Evolutionary conservation across 2,113 vertebrate genomes (phyloP), one percentile per base, ranked within the genome.

Genomic region (Saccopteryx leptura): DNA sequence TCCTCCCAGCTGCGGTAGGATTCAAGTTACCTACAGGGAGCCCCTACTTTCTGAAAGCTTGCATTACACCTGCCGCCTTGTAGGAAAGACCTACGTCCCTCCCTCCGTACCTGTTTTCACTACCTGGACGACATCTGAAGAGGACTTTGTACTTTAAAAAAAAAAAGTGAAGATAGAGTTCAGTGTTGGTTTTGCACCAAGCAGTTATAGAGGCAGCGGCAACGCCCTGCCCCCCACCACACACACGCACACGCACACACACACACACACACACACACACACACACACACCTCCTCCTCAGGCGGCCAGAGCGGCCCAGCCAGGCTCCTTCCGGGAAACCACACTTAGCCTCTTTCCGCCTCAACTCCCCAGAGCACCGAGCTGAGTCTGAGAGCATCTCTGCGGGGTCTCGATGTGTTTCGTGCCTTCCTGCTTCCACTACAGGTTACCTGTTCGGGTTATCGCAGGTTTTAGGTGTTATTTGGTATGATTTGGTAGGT

Each of bases 241-340:
- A 39, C 39, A 39, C 39, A 39, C 39, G 3, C 39, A 39, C 39
- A 39, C 39, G 3, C 39, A 39, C 39, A 39, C 39, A 39, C 39
- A 39, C 39, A 39, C 39, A 39, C 39, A 39, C 39, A 3, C 39
- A n/a, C 39, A 39, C 39, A 39, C 39, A 39, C 39, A 39, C 39
- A 39, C 39, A 39, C 39, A 39, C 39, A 3, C 39, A 39, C 39
- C 39, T 39, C n/a, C 17, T 1, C 68, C 68, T 8, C 46, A 5
- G 28, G 24, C 46, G 17, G 72, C 11, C 13, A 75, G 72, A 50
- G 72, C 7, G 46, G 13, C 1, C 72, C 71, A 24, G 3, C 72
- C 4, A 4, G 26, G 24, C 48, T 9, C 14, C 26, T 31, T 14
- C 0, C 2, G 0, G 26, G 26, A 2, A 24, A 13, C 24, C 48